phyloP scores from a whole-genome alignment of 2,113 vertebrate genomes.

The Thymallus thymallus region DNA sequence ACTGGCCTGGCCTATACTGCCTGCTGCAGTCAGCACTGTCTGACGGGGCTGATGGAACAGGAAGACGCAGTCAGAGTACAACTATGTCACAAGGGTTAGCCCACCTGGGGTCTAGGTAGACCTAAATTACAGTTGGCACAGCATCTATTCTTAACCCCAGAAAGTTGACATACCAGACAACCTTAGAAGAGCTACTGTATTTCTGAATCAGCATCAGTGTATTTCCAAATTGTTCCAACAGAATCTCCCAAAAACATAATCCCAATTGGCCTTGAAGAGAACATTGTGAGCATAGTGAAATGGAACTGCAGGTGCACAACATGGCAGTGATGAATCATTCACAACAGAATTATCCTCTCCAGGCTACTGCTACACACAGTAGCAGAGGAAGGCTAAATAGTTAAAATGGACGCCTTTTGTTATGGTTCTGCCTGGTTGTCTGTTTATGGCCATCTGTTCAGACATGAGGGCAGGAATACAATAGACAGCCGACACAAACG shows the following conservation, averaged over 20 bases:
- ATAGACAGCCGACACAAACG: not conserved
- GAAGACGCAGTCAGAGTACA: conserved; percentile 2
- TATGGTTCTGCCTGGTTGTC: too few relatives aligned
- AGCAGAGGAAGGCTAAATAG: too few relatives aligned
- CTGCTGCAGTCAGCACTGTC: conserved; percentile 95
- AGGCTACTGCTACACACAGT: not conserved
- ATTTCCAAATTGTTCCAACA: not conserved
- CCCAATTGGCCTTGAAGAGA: conserved; percentile 8
- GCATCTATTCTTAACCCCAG: too few relatives aligned
- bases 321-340: not conserved
- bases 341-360: not conserved
- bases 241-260: not conserved
- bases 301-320: not conserved
- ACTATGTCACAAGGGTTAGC: conserved; percentile 3
- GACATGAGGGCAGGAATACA: conserved; percentile 11
- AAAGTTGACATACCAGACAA: too few relatives aligned
- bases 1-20: conserved; percentile 96
- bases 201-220: conserved; percentile 30
- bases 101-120: too few relatives aligned
- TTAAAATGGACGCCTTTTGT: too few relatives aligned
- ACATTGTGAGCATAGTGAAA: not conserved
- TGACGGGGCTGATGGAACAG: conserved; percentile 83
- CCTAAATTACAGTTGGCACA: too few relatives aligned
- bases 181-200: not conserved
- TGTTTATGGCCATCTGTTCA: conserved; percentile 8